phyloP scores from a whole-genome alignment of 2,888 invertebrate genomes.

The Fragum fragum region DNA sequence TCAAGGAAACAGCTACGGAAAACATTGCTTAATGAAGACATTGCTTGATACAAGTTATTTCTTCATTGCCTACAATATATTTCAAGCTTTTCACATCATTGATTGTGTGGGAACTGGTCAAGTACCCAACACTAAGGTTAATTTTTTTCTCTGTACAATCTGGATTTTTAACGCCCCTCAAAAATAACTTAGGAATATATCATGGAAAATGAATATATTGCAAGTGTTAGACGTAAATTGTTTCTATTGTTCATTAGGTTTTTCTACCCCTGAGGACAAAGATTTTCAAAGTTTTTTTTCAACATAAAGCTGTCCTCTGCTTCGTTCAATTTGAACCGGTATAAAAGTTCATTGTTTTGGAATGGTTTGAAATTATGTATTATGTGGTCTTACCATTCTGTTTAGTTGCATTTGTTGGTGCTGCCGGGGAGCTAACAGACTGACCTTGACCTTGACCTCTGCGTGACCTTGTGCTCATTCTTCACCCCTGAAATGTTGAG shows the following conservation, averaged over 20 bases:
- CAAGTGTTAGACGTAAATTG: neutral
- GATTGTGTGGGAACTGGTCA: too few species aligned
- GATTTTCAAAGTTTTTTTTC: neutral
- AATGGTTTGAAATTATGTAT: neutral
- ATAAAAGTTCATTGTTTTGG: neutral
- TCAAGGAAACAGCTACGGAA: too few species aligned
- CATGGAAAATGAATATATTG: neutral
- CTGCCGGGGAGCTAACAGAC: conserved; percentile 25
- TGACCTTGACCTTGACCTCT: conserved; percentile 47
- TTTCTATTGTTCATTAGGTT: neutral
- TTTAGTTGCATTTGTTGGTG: conserved; percentile 20
- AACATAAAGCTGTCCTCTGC: neutral
- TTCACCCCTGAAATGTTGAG: conserved; percentile 32
- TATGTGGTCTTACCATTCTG: conserved; percentile 25
- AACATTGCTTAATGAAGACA: too few species aligned
- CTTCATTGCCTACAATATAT: too few species aligned
- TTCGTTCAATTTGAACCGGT: neutral
- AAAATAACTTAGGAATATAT: neutral
- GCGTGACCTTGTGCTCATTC: conserved; percentile 44
- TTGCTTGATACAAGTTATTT: too few species aligned
- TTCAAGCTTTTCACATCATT: too few species aligned
- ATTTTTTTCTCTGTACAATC: too few species aligned
- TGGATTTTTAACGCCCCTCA: too few species aligned
- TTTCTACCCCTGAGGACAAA: neutral
- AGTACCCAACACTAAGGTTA: too few species aligned